These are phyloP conservation scores for Coenonympha glycerion DNA, from an alignment of 2,888 invertebrate species.

Conservation along the genomic window DNA sequence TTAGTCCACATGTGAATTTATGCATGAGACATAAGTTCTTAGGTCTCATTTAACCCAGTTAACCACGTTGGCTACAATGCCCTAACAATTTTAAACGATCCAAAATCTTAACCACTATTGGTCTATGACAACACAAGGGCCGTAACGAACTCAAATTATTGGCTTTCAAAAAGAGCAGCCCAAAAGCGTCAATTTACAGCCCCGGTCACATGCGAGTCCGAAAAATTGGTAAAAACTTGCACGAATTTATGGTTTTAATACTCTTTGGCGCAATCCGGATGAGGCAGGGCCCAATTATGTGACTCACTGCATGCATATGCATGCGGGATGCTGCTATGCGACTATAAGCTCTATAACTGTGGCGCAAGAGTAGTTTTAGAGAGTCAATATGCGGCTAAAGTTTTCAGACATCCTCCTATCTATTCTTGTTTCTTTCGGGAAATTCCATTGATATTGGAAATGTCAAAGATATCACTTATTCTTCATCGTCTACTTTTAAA, in stretches of 20 bases:
- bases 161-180: neutral
- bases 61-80: too few species aligned
- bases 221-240: constrained; percentile 23
- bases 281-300: constrained; percentile 27
- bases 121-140: too few species aligned
- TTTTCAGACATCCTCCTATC: constrained; percentile 5
- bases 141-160: too few species aligned
- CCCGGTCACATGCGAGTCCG: constrained; percentile 16
- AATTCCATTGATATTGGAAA: neutral
- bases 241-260: constrained; percentile 29
- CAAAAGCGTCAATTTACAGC: constrained; percentile 12
- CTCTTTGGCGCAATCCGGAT: constrained; percentile 24
- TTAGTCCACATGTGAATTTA: too few species aligned
- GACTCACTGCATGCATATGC: constrained; percentile 21
- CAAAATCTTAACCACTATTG: too few species aligned
- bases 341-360: neutral
- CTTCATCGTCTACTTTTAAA: neutral
- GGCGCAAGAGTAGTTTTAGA: neutral
- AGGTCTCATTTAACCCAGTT: too few species aligned
- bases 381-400: neutral
- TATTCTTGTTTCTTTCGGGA: constrained; percentile 9
- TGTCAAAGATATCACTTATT: neutral
- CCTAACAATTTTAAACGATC: too few species aligned
- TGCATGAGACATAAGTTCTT: too few species aligned
- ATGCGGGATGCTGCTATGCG: neutral